Conservation (phyloP, 2,888 invertebrate species). For the Drosophila seclusa region DNA sequence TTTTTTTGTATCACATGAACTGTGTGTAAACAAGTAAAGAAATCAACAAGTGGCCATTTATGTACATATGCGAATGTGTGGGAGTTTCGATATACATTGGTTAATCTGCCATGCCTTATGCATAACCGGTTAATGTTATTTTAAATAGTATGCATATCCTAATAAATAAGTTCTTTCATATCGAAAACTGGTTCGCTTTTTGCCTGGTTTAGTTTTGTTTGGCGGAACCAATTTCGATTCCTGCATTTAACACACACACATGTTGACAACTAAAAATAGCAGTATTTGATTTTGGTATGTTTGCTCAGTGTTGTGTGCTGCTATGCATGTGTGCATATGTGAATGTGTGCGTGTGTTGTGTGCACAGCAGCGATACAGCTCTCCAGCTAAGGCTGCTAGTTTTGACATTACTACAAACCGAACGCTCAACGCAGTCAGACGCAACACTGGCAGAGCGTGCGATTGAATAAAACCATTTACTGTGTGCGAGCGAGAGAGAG, state of each 20-base stretch:
- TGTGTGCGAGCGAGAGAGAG: slow-evolving; percentile 1
- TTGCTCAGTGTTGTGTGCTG: not conserved
- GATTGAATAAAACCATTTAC: not conserved
- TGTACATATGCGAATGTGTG: not conserved
- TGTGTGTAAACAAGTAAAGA: not conserved
- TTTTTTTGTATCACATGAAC: not conserved
- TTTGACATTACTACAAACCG: slow-evolving; percentile 57
- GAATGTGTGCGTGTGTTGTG: slow-evolving; percentile 24
- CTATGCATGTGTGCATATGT: slow-evolving; percentile 1
- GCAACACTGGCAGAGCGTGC: slow-evolving; percentile 17
- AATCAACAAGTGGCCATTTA: slow-evolving; percentile 30
- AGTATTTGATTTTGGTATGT: not conserved
- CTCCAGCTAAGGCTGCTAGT: slow-evolving; percentile 40
- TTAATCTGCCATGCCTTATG: slow-evolving; percentile 1
- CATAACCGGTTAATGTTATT: slow-evolving; percentile 33
- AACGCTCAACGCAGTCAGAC: slow-evolving; percentile 61
- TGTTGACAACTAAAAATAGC: not conserved
- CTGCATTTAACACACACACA: slow-evolving; percentile 22
- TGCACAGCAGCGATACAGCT: slow-evolving; percentile 10
- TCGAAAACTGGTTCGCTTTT: slow-evolving; percentile 39
- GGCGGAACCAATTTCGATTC: slow-evolving; percentile 35
- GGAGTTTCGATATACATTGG: slow-evolving; percentile 6
- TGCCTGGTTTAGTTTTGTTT: not conserved
- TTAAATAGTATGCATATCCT: slow-evolving; percentile 34
- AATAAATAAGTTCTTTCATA: slow-evolving; percentile 36